Conservation (phyloP, 2,797 vertebrate species). For the Saguinus oedipus region DNA sequence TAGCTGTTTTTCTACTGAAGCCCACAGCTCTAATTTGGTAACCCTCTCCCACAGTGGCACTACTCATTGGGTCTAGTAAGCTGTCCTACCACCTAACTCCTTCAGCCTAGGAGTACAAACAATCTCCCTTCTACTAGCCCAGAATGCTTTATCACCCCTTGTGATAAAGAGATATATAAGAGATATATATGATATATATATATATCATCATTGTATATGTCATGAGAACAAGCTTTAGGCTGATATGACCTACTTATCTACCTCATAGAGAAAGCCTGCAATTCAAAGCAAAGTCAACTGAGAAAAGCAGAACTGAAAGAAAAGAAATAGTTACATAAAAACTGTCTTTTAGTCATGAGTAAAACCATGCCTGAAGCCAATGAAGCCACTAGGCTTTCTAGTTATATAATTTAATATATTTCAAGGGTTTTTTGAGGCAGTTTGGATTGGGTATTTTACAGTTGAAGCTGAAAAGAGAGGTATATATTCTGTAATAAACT, state of each 20-base stretch:
- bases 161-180: no score
- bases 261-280: neutral
- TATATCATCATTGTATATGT: neutral
- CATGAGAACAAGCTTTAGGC: neutral
- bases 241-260: neutral
- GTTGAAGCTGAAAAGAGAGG: slow-evolving; percentile 2
- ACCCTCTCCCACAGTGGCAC: neutral
- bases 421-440: neutral
- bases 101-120: neutral
- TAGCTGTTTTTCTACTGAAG: neutral
- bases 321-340: neutral
- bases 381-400: neutral
- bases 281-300: neutral
- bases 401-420: slow-evolving; percentile 8
- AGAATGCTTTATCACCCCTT: no score
- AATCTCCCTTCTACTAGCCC: neutral
- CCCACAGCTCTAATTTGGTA: neutral
- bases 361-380: neutral
- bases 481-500: neutral
- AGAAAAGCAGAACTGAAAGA: neutral
- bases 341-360: neutral
- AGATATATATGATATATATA: no score
- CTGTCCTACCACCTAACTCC: neutral
- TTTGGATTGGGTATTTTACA: neutral
- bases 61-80: neutral